phyloP scores from a whole-genome alignment of 2,888 invertebrate species.

The Macaria liturata region DNA sequence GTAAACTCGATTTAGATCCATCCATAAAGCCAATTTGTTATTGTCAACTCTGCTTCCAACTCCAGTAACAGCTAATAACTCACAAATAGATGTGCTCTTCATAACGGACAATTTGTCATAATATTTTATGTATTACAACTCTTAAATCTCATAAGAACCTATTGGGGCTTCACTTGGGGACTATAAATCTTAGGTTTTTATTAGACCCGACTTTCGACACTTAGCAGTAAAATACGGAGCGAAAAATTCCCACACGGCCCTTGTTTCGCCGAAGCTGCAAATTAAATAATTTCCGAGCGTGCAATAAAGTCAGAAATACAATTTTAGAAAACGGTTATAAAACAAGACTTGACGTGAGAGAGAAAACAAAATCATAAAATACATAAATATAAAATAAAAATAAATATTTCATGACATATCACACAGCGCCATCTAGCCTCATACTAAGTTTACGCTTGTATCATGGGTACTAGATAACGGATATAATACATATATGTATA shows the following conservation, averaged over 20 bases:
- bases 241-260: constrained; percentile 18
- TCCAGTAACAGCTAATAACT: constrained; percentile 33
- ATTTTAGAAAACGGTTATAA: constrained; percentile 24
- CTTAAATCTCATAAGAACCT: constrained; percentile 47
- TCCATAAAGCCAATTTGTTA: constrained; percentile 32
- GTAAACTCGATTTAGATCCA: constrained; percentile 24
- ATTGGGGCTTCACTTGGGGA: constrained; percentile 44
- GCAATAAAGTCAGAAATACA: constrained; percentile 21
- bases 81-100: constrained; percentile 27
- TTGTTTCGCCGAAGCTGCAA: constrained; percentile 17
- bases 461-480: no score
- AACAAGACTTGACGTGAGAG: constrained; percentile 6
- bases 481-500: no score
- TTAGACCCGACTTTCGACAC: constrained; percentile 42
- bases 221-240: constrained; percentile 34
- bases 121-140: constrained; percentile 44
- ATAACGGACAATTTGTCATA: constrained; percentile 42
- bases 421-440: no score
- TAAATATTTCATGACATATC: no score
- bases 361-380: no score
- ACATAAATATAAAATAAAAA: no score
- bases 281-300: constrained; percentile 23
- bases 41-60: constrained; percentile 32
- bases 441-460: no score
- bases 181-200: constrained; percentile 52